These are phyloP conservation scores for Tipula confusa DNA, from an alignment of 2,888 invertebrate genomes.

Conservation along the genomic window DNA sequence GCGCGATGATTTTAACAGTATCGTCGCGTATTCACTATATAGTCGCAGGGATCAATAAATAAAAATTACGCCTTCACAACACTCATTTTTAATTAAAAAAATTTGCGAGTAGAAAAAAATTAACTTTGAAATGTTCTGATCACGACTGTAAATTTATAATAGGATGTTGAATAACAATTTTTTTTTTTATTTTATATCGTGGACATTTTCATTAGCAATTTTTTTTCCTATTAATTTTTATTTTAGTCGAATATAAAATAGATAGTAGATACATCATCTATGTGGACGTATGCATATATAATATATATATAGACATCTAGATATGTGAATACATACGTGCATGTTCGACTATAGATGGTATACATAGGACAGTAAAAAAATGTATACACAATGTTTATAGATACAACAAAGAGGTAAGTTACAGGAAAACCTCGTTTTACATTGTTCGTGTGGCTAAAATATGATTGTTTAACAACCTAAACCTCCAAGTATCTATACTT, in stretches of 20 bases:
- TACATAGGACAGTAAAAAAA: neutral
- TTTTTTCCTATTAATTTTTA: neutral
- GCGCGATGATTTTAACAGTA: neutral
- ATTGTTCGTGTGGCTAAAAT: too few species aligned
- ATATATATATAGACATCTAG: neutral
- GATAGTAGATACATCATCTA: constrained; percentile 20
- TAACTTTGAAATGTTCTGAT: constrained; percentile 3
- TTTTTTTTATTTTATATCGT: neutral
- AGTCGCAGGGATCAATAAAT: neutral
- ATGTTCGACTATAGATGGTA: too few species aligned
- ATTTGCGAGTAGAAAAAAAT: neutral
- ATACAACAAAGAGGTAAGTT: neutral
- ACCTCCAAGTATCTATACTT: too few species aligned
- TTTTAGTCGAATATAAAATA: constrained; percentile 15
- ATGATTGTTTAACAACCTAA: too few species aligned
- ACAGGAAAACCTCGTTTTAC: too few species aligned
- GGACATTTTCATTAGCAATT: constrained; percentile 20
- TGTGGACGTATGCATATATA: neutral
- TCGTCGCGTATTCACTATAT: neutral
- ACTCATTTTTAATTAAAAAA: constrained; percentile 25
- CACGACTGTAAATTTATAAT: constrained; percentile 25
- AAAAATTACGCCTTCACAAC: constrained; percentile 8
- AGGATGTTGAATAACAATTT: constrained; percentile 4
- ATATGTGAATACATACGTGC: neutral
- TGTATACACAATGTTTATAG: neutral